Evolutionary conservation across 2,888 invertebrate genomes (phyloP).

Genomic region (Diarsia rubi): DNA sequence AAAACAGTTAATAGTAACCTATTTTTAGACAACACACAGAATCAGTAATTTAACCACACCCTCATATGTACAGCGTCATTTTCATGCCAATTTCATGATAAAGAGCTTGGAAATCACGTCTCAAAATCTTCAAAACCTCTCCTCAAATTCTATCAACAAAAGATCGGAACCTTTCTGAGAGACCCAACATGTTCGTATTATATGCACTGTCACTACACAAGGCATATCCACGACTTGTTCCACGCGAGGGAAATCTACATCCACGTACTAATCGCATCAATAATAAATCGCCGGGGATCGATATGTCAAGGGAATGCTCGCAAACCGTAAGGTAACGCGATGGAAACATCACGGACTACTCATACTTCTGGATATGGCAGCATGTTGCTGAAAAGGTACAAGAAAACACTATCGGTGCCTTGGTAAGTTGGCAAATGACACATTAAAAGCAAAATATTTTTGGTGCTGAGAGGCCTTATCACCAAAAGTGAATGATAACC

Average conservation of each 20-base stretch:
- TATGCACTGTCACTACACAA: neutral
- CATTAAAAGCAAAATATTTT: neutral
- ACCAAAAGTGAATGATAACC: neutral
- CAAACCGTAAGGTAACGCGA: slow-evolving; percentile 21
- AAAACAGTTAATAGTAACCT: neutral
- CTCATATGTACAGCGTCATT: neutral
- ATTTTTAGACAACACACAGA: neutral
- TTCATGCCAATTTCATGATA: neutral
- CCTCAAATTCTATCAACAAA: neutral
- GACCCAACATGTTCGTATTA: neutral
- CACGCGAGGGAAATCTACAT: slow-evolving; percentile 35
- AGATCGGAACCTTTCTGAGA: neutral
- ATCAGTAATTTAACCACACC: neutral
- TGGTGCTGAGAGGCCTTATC: too few species aligned
- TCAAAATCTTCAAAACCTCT: neutral
- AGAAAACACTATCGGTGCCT: neutral
- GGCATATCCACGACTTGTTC: neutral
- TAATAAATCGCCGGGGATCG: slow-evolving; percentile 52
- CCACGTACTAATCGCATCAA: slow-evolving; percentile 51
- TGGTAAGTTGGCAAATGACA: neutral
- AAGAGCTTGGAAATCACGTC: neutral
- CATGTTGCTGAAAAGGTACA: neutral
- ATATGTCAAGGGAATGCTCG: slow-evolving; percentile 41
- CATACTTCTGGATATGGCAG: slow-evolving; percentile 15
- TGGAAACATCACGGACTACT: neutral